These are phyloP conservation scores for Polylopha cassiicola DNA, from an alignment of 2,888 invertebrate genomes.

Conservation along the genomic window DNA sequence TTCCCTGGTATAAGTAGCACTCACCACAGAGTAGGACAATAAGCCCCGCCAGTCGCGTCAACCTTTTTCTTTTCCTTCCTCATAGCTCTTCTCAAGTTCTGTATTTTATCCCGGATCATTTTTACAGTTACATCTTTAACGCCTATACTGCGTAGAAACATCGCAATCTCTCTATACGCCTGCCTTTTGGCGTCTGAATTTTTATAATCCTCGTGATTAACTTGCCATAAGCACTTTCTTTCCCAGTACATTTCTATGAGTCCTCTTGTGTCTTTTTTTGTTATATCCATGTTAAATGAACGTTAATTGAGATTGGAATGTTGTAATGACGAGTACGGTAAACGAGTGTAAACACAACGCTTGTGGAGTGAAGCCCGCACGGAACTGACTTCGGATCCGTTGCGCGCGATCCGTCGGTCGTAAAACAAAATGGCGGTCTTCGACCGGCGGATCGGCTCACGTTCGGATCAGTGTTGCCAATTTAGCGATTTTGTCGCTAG, in stretches of 20 bases:
- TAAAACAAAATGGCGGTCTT: no score
- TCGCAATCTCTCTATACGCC: conserved; percentile 19
- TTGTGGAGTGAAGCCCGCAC: no score
- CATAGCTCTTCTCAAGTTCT: conserved; percentile 22
- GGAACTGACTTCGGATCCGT: no score
- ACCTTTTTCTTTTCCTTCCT: conserved; percentile 21
- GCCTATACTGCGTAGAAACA: conserved; percentile 20
- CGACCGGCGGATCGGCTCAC: no score
- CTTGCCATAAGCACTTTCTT: conserved; percentile 22
- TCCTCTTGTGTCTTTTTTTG: conserved; percentile 15
- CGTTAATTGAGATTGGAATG: no score
- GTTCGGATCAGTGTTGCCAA: no score
- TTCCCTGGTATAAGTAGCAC: conserved; percentile 20
- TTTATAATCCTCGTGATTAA: conserved; percentile 17
- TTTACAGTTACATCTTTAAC: conserved; percentile 17
- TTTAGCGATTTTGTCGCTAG: no score
- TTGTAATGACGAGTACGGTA: no score
- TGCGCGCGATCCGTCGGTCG: no score
- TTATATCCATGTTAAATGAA: conserved; percentile 23
- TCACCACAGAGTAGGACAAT: conserved; percentile 17
- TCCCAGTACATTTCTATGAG: conserved; percentile 24
- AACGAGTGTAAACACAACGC: no score
- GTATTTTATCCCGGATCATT: conserved; percentile 20
- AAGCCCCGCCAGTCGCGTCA: conserved; percentile 16
- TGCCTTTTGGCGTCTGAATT: conserved; percentile 16